These are phyloP conservation scores for Triplophysa bombifrons DNA, from an alignment of 2,797 vertebrate genomes.

Conservation along the genomic window DNA sequence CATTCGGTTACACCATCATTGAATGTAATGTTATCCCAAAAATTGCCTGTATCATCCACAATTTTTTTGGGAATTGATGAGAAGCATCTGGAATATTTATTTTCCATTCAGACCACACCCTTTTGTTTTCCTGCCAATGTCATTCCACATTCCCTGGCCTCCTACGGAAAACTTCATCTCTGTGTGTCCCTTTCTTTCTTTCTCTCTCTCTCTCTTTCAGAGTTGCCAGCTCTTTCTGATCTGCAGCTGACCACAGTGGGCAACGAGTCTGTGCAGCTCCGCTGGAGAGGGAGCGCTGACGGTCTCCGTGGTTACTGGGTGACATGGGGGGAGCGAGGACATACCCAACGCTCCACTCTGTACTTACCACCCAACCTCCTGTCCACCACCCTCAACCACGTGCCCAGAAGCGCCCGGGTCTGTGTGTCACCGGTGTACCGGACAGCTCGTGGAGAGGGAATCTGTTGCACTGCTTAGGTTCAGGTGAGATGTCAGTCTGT, in stretches of 20 bases:
- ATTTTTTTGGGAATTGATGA: background rate
- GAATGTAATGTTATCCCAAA: background rate
- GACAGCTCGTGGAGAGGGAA: conserved; percentile 75
- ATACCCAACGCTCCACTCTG: conserved; percentile 65
- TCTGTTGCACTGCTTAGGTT: conserved; percentile 75
- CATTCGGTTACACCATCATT: background rate
- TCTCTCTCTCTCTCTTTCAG: conserved; percentile 70
- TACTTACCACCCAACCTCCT: conserved; percentile 74
- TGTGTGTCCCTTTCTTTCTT: conserved; percentile 57
- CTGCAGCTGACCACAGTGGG: conserved; percentile 77
- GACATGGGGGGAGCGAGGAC: conserved; percentile 77
- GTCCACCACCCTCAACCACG: conserved; percentile 73
- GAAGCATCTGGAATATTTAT: conserved; percentile 45
- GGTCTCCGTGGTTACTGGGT: conserved; percentile 80
- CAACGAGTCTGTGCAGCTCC: conserved; percentile 75
- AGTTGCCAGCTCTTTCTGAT: conserved; percentile 74
- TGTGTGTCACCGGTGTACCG: conserved; percentile 81
- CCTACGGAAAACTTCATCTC: conserved; percentile 14
- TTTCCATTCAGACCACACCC: conserved; percentile 43
- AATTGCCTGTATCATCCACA: background rate
- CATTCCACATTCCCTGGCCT: conserved; percentile 7
- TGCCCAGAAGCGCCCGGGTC: conserved; percentile 73
- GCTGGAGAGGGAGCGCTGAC: conserved; percentile 70
- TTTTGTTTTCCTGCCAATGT: conserved; percentile 16
- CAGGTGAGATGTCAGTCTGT: background rate